These are phyloP conservation scores for Brachymystax lenok DNA, from an alignment of 2,797 vertebrate genomes.

Conservation along the genomic window DNA sequence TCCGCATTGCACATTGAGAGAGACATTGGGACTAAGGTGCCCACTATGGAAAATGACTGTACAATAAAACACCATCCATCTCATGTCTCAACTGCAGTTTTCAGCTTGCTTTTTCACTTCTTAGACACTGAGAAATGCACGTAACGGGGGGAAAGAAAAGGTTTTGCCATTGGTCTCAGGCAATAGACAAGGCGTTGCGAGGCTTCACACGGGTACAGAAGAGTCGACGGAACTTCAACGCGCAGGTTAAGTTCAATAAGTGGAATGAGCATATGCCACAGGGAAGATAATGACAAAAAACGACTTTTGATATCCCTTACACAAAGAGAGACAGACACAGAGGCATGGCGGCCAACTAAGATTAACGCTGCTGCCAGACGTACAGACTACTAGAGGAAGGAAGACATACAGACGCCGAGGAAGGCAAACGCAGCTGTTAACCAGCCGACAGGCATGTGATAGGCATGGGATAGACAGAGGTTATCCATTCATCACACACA, in stretches of 20 bases:
- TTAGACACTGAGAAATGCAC: not conserved
- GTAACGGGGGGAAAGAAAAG: not conserved
- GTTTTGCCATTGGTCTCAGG: not conserved
- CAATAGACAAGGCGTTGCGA: not conserved
- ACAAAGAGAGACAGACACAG: conserved; percentile 73
- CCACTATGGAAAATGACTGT: not conserved
- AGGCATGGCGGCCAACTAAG: conserved; percentile 72
- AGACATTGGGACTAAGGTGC: not conserved
- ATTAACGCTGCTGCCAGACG: conserved; percentile 78
- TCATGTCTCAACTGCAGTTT: conserved; percentile 13
- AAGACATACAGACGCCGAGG: conserved; percentile 59
- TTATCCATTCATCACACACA: conserved; percentile 47
- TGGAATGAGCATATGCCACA: conserved; percentile 76
- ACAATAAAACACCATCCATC: not conserved
- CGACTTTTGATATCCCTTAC: conserved; percentile 72
- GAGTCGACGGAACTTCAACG: conserved; percentile 58
- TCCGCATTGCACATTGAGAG: not conserved
- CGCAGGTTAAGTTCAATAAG: conserved; percentile 74
- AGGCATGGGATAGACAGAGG: conserved; percentile 29
- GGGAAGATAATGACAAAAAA: conserved; percentile 77
- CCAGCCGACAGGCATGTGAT: conserved; percentile 41
- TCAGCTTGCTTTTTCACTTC: not conserved
- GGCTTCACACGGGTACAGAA: conserved; percentile 2
- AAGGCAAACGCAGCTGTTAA: conserved; percentile 54
- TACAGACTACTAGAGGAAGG: conserved; percentile 68